Conservation (phyloP, 2,113 vertebrate species). For the Pelodiscus sinensis region DNA sequence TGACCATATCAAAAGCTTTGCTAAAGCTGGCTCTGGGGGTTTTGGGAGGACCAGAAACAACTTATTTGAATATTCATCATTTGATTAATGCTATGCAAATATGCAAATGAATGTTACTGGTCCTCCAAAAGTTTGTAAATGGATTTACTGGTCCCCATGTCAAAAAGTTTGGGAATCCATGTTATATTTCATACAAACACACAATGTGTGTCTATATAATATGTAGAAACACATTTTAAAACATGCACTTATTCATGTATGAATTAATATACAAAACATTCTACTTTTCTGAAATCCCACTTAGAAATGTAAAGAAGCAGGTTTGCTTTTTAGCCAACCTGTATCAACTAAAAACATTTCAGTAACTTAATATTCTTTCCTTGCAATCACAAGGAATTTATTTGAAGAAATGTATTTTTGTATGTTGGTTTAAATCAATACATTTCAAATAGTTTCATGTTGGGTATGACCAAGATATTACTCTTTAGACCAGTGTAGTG, state of each 20-base stretch:
- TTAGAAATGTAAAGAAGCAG: background rate
- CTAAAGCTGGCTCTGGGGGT: too few species aligned
- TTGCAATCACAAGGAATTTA: background rate
- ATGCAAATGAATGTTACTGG: too few species aligned
- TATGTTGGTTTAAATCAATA: background rate
- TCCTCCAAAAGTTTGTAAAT: too few species aligned
- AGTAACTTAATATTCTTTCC: background rate
- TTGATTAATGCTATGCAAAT: too few species aligned
- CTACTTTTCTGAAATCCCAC: background rate
- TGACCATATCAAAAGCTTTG: too few species aligned
- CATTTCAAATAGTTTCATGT: fast-evolving
- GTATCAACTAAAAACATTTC: background rate
- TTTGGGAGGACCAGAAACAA: too few species aligned
- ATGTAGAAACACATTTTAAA: background rate
- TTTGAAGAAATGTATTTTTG: background rate
- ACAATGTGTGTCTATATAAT: background rate
- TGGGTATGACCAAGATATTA: background rate
- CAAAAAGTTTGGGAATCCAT: too few species aligned
- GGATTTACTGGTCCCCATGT: too few species aligned
- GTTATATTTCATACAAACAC: background rate
- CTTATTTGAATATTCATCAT: too few species aligned
- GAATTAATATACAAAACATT: too few species aligned
- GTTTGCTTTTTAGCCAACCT: background rate
- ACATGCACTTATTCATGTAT: too few species aligned
- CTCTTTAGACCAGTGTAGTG: background rate